Evolutionary conservation across 2,113 vertebrate species (phyloP).

Genomic region (Hippolais icterina): DNA sequence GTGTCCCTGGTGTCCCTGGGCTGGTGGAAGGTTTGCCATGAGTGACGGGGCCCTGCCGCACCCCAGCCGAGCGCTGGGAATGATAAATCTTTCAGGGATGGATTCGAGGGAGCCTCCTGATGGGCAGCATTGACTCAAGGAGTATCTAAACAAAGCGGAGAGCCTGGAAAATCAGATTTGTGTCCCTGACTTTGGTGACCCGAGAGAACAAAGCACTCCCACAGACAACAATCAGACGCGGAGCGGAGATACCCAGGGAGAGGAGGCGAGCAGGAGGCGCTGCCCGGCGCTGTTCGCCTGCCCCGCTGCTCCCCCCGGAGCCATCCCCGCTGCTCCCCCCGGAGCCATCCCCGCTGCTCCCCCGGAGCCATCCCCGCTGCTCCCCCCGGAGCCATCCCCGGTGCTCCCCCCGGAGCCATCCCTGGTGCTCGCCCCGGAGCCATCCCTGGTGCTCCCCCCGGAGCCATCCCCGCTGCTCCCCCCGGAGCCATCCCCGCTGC

Average conservation of each 20-base stretch:
- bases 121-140: not conserved
- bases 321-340: too few relatives aligned
- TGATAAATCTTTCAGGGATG: not conserved
- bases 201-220: not conserved
- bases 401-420: not conserved
- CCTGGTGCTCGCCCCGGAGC: not conserved
- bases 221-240: not conserved
- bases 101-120: not conserved
- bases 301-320: not conserved
- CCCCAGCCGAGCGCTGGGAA: not conserved
- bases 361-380: not conserved
- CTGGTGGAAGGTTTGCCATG: not conserved
- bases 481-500: not conserved
- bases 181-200: not conserved
- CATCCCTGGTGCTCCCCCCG: not conserved
- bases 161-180: not conserved
- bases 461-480: not conserved
- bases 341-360: too few relatives aligned
- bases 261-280: not conserved
- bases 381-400: not conserved
- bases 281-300: fast-evolving
- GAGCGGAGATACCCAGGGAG: not conserved
- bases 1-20: too few relatives aligned
- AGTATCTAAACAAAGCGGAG: not conserved
- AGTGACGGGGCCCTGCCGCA: not conserved